Evolutionary conservation across 2,797 vertebrate species (phyloP).

Genomic region (Lacerta bilineata): DNA sequence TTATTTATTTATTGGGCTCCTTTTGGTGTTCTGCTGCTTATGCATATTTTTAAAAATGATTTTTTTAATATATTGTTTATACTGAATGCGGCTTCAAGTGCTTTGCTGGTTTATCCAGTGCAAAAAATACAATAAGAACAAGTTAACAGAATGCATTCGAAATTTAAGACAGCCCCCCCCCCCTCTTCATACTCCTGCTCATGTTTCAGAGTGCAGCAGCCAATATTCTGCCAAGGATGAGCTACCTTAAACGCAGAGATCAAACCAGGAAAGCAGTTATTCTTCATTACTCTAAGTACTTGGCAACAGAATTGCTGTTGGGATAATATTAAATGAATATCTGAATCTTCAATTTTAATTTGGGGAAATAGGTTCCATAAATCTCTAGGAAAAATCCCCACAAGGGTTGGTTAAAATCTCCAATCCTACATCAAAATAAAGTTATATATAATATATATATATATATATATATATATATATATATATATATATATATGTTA

Average conservation of each 20-base stretch:
- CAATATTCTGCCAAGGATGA: background rate
- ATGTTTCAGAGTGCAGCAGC: too few species aligned
- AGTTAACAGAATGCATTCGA: background rate
- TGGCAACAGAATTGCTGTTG: slow-evolving; percentile 55
- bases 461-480: too few species aligned
- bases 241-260: background rate
- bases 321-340: slow-evolving; percentile 65
- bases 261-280: slow-evolving; percentile 42
- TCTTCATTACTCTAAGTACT: slow-evolving; percentile 46
- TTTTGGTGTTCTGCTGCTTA: background rate
- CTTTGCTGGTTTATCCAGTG: background rate
- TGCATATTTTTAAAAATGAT: too few species aligned
- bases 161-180: background rate
- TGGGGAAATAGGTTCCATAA: slow-evolving; percentile 51
- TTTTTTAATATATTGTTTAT: too few species aligned
- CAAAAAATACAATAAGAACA: background rate
- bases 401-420: slow-evolving; percentile 54
- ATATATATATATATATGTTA: too few species aligned
- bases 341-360: slow-evolving; percentile 62
- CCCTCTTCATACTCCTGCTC: too few species aligned
- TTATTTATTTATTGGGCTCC: background rate
- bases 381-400: slow-evolving; percentile 49
- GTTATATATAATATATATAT: too few species aligned
- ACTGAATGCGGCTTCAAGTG: background rate
- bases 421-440: slow-evolving; percentile 27